Evolutionary conservation across 2,888 invertebrate genomes (phyloP).

Genomic region (Malthinus seriepunctatus): DNA sequence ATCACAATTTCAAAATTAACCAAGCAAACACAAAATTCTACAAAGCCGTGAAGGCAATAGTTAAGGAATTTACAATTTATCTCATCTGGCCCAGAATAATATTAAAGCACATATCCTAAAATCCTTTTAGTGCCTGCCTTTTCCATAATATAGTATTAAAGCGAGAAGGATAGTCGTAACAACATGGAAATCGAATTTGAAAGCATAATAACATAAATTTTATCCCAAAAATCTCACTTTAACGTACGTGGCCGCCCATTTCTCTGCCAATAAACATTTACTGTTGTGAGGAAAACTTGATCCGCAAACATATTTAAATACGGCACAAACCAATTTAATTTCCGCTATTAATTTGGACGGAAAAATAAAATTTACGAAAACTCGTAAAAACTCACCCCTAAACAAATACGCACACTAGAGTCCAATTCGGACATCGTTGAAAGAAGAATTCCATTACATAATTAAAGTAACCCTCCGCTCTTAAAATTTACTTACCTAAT

Average conservation of each 20-base stretch:
- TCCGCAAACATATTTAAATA: neutral
- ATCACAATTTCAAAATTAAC: constrained; percentile 30
- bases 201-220: constrained; percentile 29
- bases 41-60: constrained; percentile 22
- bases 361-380: neutral
- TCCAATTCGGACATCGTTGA: constrained; percentile 2
- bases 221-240: constrained; percentile 26
- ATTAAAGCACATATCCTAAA: constrained; percentile 19
- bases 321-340: constrained; percentile 1
- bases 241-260: constrained; percentile 19
- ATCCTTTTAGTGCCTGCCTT: constrained; percentile 21
- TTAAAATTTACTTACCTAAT: constrained; percentile 5
- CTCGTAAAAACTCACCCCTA: too few species aligned
- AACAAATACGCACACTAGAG: neutral
- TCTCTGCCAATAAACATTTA: constrained; percentile 14
- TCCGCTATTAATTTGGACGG: neutral
- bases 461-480: constrained; percentile 14
- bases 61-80: constrained; percentile 30
- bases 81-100: constrained; percentile 18
- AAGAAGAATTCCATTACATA: constrained; percentile 14
- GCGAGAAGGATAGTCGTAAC: constrained; percentile 7
- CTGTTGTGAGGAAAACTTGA: constrained; percentile 4
- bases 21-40: constrained; percentile 29
- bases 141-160: constrained; percentile 7
- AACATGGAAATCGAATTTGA: constrained; percentile 22